Percentiles rank a stretch among this genome's conserved stretches.
Evolutionary conservation across 2,113 vertebrate genomes (phyloP).

Genomic region (Rhinolophus ferrumequinum): DNA sequence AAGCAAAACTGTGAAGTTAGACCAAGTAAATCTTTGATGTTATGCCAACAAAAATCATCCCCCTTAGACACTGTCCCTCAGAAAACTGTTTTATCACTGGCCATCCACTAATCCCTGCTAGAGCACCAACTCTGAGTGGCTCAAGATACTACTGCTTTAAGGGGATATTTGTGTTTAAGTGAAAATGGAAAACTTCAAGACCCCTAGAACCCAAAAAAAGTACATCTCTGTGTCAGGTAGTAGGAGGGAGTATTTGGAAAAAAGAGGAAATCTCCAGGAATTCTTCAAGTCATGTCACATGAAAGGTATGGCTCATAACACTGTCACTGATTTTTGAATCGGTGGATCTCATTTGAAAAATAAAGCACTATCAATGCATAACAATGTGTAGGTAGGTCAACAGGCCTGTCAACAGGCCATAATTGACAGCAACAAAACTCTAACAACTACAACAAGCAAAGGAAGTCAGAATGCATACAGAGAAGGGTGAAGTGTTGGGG

Average conservation of each 20-base stretch:
- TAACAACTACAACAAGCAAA: background rate
- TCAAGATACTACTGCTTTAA: background rate
- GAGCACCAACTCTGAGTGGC: background rate
- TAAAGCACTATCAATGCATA: background rate
- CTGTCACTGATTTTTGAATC: background rate
- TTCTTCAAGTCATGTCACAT: background rate
- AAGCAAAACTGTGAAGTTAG: background rate
- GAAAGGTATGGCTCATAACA: background rate
- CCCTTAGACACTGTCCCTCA: background rate
- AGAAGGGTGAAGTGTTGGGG: background rate
- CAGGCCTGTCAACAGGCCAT: background rate
- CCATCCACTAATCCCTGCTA: background rate
- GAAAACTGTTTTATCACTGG: constrained; percentile 10
- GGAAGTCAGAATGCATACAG: background rate
- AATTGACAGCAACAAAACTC: background rate
- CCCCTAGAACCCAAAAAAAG: background rate
- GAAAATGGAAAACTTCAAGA: background rate
- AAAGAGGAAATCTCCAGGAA: background rate
- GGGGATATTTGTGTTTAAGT: background rate
- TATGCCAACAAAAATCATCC: background rate
- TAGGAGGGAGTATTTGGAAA: background rate
- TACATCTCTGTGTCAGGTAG: background rate
- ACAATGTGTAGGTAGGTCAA: background rate
- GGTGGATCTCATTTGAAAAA: background rate
- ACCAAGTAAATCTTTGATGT: constrained; percentile 23